Evolutionary conservation across 2,888 invertebrate species (phyloP), one percentile per base, ranked within the genome.

Genomic region (Megalurothrips usitatus): DNA sequence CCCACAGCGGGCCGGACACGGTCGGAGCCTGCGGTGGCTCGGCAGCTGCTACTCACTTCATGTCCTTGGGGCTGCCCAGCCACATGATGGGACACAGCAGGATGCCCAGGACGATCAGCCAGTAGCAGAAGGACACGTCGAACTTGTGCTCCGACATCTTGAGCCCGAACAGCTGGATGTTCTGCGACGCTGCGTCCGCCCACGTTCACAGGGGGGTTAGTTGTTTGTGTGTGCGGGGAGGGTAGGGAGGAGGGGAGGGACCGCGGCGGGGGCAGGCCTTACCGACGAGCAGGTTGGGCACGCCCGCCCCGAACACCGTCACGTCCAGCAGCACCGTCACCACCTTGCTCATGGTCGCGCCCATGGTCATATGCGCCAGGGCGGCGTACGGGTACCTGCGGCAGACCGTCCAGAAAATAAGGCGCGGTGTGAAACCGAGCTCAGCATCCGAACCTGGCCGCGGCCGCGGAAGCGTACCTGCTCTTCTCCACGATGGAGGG

Each of bases 31-130:
- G 34, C 34, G 34, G 34, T 43, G 6, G 34, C 34, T 43, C 6
- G 3, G 34, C 52, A 52, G 17, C 14, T 58, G 58, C 58, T 80
- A 84, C 89, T 90, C 87, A 96, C 96, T 96, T 95, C 93, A 96
- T 95, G 85, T 96, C 95, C 86, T 95, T 95, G 0, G 96, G 96
- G 83, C 96, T 95, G 80, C 96, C 96, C 10, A 96, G 90, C 95
- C 96, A 96, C 90, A 94, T 92, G 80, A 95, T 87, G 0, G 96
- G 96, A 83, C 94, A 93, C 34, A 96, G 89, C 80, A 93, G 86
- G 1, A 92, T 85, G 0, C 94, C 95, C 2, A 96, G 89, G 26
- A 96, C 87, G 34, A 95, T 86, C 86, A 96, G 91, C 95, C 95
- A 96, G 84, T 93, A 92, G 86, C 96, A 96, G 87, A 93, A 95